Conservation (phyloP, 2,888 invertebrate genomes). For the Chrysolina oricalcia region DNA sequence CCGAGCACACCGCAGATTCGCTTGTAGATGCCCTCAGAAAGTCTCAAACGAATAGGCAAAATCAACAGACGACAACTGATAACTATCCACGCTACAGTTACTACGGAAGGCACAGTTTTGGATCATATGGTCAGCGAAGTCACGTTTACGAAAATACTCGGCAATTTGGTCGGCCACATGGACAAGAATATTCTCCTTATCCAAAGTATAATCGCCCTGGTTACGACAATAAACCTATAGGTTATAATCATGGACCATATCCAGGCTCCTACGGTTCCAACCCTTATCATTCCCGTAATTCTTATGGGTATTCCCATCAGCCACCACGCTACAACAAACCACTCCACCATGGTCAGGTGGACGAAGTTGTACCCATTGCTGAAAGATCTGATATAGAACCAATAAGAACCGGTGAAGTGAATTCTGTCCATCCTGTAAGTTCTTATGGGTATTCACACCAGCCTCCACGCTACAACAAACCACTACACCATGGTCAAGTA, state of each 20-base stretch:
- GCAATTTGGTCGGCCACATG: background rate
- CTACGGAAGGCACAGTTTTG: background rate
- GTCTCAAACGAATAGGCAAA: background rate
- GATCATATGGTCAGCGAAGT: background rate
- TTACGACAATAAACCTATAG: background rate
- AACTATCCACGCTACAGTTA: background rate
- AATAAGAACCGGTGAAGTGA: too few species aligned
- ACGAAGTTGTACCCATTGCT: too few species aligned
- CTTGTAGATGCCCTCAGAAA: conserved; percentile 45
- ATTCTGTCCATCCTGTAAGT: too few species aligned
- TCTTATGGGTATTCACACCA: background rate
- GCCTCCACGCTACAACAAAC: too few species aligned
- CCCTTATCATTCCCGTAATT: background rate
- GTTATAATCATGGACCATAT: background rate
- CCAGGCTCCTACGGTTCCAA: background rate
- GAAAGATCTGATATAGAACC: too few species aligned
- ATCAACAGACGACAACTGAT: background rate
- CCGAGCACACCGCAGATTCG: conserved; percentile 55
- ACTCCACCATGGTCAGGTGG: too few species aligned
- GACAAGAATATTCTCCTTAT: background rate
- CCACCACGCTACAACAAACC: background rate
- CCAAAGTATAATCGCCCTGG: background rate
- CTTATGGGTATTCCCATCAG: background rate
- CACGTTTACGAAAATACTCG: background rate
- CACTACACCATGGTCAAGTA: too few species aligned